These are phyloP conservation scores for Alectoris magna DNA, from an alignment of 2,797 vertebrate genomes.

Conservation along the genomic window DNA sequence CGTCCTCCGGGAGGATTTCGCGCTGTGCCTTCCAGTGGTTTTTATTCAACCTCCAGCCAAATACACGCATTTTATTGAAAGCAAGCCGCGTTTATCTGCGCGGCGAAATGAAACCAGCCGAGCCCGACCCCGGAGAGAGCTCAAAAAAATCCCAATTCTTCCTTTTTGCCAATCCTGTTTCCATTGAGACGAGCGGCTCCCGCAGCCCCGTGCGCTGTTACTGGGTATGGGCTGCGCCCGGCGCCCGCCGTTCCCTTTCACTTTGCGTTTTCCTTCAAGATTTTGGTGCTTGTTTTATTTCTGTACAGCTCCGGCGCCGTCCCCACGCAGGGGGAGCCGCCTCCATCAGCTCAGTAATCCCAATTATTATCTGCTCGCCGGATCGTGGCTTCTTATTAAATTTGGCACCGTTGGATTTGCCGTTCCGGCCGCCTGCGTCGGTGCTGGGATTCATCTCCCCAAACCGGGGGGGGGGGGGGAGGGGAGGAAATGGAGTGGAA, in stretches of 20 bases:
- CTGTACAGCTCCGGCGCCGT: accelerated
- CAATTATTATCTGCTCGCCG: slow-evolving; percentile 62
- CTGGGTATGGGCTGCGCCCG: too few relatives aligned
- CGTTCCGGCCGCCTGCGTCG: slow-evolving; percentile 61
- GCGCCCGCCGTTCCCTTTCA: too few relatives aligned
- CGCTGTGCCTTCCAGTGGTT: background rate
- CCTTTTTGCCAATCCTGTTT: slow-evolving; percentile 46
- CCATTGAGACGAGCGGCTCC: background rate
- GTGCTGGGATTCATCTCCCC: slow-evolving; percentile 52
- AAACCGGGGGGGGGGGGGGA: background rate
- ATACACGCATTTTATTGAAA: background rate
- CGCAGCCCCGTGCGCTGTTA: too few relatives aligned
- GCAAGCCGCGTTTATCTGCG: slow-evolving; percentile 8
- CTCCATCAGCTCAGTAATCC: slow-evolving; percentile 56
- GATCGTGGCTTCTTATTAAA: slow-evolving; percentile 67
- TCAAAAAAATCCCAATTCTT: slow-evolving; percentile 48
- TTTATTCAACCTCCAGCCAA: background rate
- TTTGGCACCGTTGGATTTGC: slow-evolving; percentile 57
- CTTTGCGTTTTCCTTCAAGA: too few relatives aligned
- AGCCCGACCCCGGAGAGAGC: slow-evolving; percentile 48
- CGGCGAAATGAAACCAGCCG: slow-evolving; percentile 12
- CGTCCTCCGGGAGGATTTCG: slow-evolving; percentile 13
- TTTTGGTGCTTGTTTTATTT: background rate
- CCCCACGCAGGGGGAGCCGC: slow-evolving; percentile 7
- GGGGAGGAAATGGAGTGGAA: slow-evolving; percentile 63